phyloP scores from a whole-genome alignment of 1,140 invertebrate species.

The Gonatopus flavifemur region DNA sequence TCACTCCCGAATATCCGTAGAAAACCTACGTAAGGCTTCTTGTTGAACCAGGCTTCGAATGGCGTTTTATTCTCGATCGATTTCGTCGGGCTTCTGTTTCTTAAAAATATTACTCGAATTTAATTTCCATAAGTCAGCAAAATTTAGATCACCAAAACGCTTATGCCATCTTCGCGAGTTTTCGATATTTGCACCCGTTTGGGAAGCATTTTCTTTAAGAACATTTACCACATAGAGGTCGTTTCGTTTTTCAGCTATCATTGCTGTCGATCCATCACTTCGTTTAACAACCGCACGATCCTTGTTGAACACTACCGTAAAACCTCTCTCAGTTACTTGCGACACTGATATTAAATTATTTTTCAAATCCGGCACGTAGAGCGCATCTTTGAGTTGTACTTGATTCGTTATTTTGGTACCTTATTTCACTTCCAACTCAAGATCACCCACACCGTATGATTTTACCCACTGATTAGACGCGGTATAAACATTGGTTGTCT shows the following conservation, averaged over 20 bases:
- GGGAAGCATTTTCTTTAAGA: not conserved
- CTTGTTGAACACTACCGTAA: conserved; percentile 1
- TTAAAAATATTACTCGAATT: no score
- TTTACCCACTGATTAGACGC: conserved; percentile 16
- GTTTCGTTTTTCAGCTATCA: not conserved
- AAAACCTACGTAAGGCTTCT: conserved; percentile 17
- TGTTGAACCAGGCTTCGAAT: conserved; percentile 16
- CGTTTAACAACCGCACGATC: conserved; percentile 1
- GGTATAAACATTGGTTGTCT: conserved; percentile 13
- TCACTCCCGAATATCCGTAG: conserved; percentile 32
- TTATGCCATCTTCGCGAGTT: conserved; percentile 7
- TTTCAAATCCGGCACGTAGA: conserved; percentile 21
- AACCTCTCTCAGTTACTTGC: conserved; percentile 4
- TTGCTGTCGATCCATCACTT: not conserved
- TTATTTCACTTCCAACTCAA: conserved; percentile 10
- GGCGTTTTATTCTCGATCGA: conserved; percentile 21
- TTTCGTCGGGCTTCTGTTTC: not conserved
- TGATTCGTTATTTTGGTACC: conserved; percentile 5
- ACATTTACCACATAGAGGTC: conserved; percentile 6
- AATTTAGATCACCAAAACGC: conserved; percentile 6
- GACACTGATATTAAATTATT: conserved; percentile 20
- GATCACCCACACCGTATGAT: conserved; percentile 11
- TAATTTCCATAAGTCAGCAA: conserved; percentile 8
- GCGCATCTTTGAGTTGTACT: conserved; percentile 18
- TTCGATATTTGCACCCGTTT: not conserved